Percentiles rank a stretch among this genome's conserved stretches.
These are phyloP conservation scores for Apotomis turbidana DNA, from an alignment of 2,888 invertebrate species.

Conservation along the genomic window DNA sequence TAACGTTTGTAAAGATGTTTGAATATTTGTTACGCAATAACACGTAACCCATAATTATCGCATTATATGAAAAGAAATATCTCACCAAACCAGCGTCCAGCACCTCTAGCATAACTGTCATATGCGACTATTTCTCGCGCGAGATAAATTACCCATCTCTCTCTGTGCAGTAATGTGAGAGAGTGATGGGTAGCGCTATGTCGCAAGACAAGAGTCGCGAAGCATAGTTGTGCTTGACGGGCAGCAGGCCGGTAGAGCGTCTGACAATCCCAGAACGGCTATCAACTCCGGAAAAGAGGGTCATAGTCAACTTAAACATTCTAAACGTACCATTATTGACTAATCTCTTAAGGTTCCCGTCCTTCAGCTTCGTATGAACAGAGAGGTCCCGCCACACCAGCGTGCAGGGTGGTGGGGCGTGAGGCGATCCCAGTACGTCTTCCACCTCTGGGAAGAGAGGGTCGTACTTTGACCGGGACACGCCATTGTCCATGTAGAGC, in stretches of 20 bases:
- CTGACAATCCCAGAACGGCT: conserved; percentile 79
- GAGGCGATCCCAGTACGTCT: conserved; percentile 80
- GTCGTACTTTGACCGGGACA: conserved; percentile 57
- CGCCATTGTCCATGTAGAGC: conserved; percentile 50
- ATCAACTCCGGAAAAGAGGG: conserved; percentile 62
- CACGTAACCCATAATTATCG: too few species aligned
- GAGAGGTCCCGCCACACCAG: conserved; percentile 91
- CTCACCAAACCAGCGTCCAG: conserved; percentile 90
- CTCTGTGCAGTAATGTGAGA: too few species aligned
- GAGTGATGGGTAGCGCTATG: too few species aligned
- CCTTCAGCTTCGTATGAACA: conserved; percentile 85
- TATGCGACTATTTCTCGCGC: too few species aligned
- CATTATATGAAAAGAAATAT: too few species aligned
- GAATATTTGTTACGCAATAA: too few species aligned
- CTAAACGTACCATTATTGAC: conserved; percentile 87
- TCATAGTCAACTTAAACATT: neutral
- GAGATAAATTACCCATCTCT: too few species aligned
- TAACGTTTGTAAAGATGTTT: too few species aligned
- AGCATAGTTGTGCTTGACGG: too few species aligned
- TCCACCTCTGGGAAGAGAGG: conserved; percentile 69
- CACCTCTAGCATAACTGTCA: too few species aligned
- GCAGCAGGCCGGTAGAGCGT: conserved; percentile 84
- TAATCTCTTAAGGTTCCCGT: conserved; percentile 86
- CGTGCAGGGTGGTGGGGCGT: conserved; percentile 86
- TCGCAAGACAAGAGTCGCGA: too few species aligned